Percentiles rank a stretch among this genome's conserved stretches.
These are phyloP conservation scores for Elysia crispata DNA, from an alignment of 2,888 invertebrate species.

Conservation along the genomic window DNA sequence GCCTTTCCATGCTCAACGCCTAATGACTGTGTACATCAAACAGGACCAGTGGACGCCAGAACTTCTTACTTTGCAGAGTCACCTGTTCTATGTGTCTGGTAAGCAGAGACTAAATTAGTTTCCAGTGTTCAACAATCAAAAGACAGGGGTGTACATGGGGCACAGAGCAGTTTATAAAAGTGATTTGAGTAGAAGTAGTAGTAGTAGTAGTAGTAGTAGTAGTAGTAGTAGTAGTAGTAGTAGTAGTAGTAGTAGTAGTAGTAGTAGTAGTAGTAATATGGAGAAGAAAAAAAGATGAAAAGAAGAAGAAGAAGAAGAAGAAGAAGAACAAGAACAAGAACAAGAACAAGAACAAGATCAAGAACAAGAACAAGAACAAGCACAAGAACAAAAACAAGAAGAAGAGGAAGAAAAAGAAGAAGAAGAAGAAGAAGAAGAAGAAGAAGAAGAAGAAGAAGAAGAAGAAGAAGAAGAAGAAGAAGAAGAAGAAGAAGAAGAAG, in stretches of 20 bases:
- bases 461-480: neutral
- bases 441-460: neutral
- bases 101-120: conserved; percentile 6
- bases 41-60: conserved; percentile 71
- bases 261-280: no score
- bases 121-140: no score
- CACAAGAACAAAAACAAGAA: conserved; percentile 2
- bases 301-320: no score
- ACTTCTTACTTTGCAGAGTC: conserved; percentile 73
- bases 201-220: neutral
- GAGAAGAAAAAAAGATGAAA: no score
- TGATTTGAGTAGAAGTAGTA: neutral
- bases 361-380: neutral
- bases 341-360: neutral
- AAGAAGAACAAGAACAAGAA: conserved; percentile 19
- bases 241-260: conserved; percentile 43
- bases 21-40: conserved; percentile 82
- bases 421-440: conserved; percentile 18
- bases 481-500: neutral
- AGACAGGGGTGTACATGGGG: neutral
- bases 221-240: conserved; percentile 34
- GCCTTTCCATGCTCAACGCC: conserved; percentile 93
- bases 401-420: neutral
- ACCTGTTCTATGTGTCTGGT: conserved; percentile 77
- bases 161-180: no score